Conservation (phyloP, 1,140 invertebrate species). For the Drosophila pandora region DNA sequence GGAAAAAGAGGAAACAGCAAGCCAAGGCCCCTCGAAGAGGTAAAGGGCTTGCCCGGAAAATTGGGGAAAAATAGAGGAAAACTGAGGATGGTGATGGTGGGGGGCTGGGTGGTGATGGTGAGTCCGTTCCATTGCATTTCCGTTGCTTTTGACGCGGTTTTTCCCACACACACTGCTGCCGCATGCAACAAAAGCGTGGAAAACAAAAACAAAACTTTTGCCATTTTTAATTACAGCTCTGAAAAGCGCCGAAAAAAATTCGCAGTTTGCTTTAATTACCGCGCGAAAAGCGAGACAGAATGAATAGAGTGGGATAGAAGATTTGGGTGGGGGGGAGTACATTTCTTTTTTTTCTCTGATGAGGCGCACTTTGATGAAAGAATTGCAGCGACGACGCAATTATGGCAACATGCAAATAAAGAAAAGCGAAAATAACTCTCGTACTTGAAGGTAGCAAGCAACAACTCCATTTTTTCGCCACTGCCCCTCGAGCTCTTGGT, state of each 20-base stretch:
- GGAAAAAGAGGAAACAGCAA: slow-evolving; percentile 8
- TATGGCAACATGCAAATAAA: slow-evolving; percentile 80
- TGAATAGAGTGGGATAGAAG: slow-evolving; percentile 1
- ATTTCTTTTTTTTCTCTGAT: slow-evolving; percentile 48
- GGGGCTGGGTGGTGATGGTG: neutral
- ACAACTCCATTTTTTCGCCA: slow-evolving; percentile 61
- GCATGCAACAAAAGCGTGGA: slow-evolving; percentile 39
- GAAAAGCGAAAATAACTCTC: slow-evolving; percentile 75
- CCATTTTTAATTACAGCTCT: slow-evolving; percentile 79
- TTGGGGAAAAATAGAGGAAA: slow-evolving; percentile 19
- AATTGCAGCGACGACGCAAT: slow-evolving; percentile 69
- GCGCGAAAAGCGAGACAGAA: slow-evolving; percentile 43
- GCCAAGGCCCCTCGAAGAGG: slow-evolving; percentile 25
- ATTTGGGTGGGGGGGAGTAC: slow-evolving; percentile 17
- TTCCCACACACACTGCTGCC: slow-evolving; percentile 30
- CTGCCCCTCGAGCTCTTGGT: slow-evolving; percentile 60
- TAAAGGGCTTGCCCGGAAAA: slow-evolving; percentile 16
- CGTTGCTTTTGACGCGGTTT: slow-evolving; percentile 77
- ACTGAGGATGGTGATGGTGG: slow-evolving; percentile 7
- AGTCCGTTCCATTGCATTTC: slow-evolving; percentile 66
- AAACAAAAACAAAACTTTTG: slow-evolving; percentile 61
- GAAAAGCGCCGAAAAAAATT: slow-evolving; percentile 77
- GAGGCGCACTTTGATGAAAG: slow-evolving; percentile 80
- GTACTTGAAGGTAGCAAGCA: slow-evolving; percentile 63
- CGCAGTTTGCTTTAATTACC: slow-evolving; percentile 77